Evolutionary conservation across 2,888 invertebrate species (phyloP).

Genomic region (Rhagonycha fulva): DNA sequence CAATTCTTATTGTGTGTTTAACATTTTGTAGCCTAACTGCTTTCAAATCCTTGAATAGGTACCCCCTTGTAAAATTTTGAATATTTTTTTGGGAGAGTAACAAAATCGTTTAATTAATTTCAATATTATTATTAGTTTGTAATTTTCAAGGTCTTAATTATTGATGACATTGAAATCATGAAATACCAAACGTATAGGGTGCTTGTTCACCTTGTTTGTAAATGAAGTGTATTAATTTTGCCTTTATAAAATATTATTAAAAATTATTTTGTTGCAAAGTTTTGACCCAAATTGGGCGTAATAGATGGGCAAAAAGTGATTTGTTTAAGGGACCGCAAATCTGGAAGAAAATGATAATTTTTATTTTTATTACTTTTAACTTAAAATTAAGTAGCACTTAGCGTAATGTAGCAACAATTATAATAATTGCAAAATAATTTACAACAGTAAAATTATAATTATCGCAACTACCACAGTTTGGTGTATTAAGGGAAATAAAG

Average conservation of each 20-base stretch:
- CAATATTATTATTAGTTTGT: not conserved
- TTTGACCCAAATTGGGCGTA: no score
- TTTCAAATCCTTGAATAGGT: not conserved
- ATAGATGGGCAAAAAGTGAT: no score
- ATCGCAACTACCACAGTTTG: no score
- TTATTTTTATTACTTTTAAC: no score
- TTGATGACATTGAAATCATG: not conserved
- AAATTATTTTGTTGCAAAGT: no score
- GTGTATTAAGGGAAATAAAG: no score
- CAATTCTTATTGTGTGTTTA: not conserved
- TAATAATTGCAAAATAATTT: no score
- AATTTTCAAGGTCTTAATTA: not conserved
- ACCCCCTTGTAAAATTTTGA: not conserved
- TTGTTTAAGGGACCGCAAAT: no score
- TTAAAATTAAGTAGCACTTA: no score
- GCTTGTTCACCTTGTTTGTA: not conserved
- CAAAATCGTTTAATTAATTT: not conserved
- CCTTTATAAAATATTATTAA: not conserved
- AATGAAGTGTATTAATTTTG: not conserved
- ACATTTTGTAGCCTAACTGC: not conserved
- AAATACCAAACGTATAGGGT: not conserved
- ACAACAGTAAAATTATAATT: no score
- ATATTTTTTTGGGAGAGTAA: not conserved
- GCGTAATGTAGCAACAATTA: no score
- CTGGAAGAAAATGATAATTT: no score